Percentiles rank a stretch among this genome's conserved stretches.
These are phyloP conservation scores for Aethes cnicana DNA, from an alignment of 2,888 invertebrate species.

Conservation along the genomic window DNA sequence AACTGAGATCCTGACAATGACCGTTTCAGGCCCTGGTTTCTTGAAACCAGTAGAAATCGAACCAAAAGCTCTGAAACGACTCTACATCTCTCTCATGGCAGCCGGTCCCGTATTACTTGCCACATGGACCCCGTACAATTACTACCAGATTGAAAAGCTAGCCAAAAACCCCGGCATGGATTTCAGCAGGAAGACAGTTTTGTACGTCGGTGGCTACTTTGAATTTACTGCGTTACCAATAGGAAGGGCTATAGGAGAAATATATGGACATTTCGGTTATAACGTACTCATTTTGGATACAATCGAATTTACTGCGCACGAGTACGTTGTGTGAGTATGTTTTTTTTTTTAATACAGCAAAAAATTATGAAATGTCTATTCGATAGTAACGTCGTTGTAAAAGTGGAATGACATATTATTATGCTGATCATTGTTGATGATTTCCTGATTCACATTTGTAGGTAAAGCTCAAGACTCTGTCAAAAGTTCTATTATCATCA, in stretches of 20 bases:
- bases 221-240: conserved; percentile 18
- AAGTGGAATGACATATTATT: not conserved
- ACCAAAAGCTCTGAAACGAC: conserved; percentile 1
- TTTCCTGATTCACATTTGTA: too few relatives aligned
- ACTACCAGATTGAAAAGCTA: conserved; percentile 16
- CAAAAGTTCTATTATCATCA: too few relatives aligned
- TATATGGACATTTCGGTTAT: conserved; percentile 29
- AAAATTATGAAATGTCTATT: too few relatives aligned
- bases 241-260: conserved; percentile 5
- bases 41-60: conserved; percentile 9
- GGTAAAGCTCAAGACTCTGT: too few relatives aligned
- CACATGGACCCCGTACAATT: conserved; percentile 14
- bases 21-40: conserved; percentile 15
- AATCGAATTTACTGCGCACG: conserved; percentile 15
- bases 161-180: conserved; percentile 24
- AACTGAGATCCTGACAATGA: too few relatives aligned
- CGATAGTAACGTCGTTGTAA: too few relatives aligned
- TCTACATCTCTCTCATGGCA: conserved; percentile 6
- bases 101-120: conserved; percentile 5
- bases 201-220: conserved; percentile 31
- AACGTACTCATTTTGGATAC: conserved; percentile 29
- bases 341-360: too few relatives aligned
- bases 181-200: conserved; percentile 18
- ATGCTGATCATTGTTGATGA: not conserved
- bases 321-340: conserved; percentile 33